Evolutionary conservation across 2,888 invertebrate species (phyloP), one percentile per base, ranked within the genome.

Genomic region (Hipparchia semele): DNA sequence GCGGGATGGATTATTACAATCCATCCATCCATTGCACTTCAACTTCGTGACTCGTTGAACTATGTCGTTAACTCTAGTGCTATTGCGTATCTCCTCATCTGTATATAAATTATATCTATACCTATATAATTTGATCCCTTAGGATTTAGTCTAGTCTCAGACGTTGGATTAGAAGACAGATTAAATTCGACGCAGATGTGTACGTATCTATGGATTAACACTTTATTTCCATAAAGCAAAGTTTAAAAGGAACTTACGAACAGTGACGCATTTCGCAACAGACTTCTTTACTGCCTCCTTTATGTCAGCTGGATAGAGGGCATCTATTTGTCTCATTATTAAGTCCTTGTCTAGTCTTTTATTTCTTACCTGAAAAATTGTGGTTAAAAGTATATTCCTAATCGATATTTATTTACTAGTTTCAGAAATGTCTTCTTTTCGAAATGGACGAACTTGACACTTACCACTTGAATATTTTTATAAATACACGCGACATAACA

Each of bases 401-500:
- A 10, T 53, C 10, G 12, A 53, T 12, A 53, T 53, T 12, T 12
- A 53, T 4, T 53, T 53, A 13, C 1, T 56, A n/a, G n/a, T n/a
- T 54, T 23, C 23, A 23, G 23, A 23, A 23, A 23, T 23, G 1
- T 23, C 23, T 23, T n/a, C 54, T 54, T 12, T 6, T 3, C 6
- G 8, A 13, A 6, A 56, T 56, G 13, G 8, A 6, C 7, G 13
- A 58, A 58, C 8, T 23, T 23, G 58, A 9, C n/a, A 61, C 91
- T 84, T 80, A 92, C 92, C 58, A 88, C 80, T 85, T 90, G 90
- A 2, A 87, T 86, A 85, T 89, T 89, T 1, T 85, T 83, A 75
- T 90, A 92, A 53, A 92, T 80, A 76, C 92, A 92, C 2, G 91
- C 87, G n/a, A 92, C 80, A 73, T 92, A 92, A 71, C 92, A 92